Evolutionary conservation across 2,113 vertebrate species (phyloP).

Genomic region (Pangasianodon hypophthalmus): DNA sequence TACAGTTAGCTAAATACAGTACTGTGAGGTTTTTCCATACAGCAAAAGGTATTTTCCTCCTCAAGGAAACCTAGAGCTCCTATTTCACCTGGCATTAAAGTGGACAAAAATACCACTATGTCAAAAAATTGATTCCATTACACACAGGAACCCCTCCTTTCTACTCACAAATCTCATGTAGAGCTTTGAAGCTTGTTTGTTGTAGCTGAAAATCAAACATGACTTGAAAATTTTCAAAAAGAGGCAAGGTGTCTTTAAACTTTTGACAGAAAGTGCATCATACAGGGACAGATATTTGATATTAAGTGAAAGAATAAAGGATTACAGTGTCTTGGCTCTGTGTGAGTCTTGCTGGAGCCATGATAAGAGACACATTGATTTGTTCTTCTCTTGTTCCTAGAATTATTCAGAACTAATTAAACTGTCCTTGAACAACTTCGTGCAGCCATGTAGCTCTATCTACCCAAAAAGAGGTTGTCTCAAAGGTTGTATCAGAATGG

Average conservation of each 20-base stretch:
- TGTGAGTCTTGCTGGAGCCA: slow-evolving; percentile 11
- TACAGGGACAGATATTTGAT: not conserved
- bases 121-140: not conserved
- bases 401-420: slow-evolving; percentile 23
- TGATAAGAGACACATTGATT: slow-evolving; percentile 32
- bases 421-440: slow-evolving; percentile 20
- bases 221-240: not conserved
- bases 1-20: not conserved
- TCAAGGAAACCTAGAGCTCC: not conserved
- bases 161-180: not conserved
- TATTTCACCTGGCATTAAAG: not conserved
- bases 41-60: not conserved
- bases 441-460: not conserved
- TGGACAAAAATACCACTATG: not conserved
- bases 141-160: not conserved
- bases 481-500: not conserved
- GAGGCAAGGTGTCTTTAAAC: not conserved
- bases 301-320: not conserved
- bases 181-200: not conserved
- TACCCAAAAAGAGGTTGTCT: not conserved
- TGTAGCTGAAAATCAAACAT: not conserved
- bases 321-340: not conserved
- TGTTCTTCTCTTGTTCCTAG: not conserved
- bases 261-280: not conserved
- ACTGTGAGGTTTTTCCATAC: not conserved